Evolutionary conservation across 2,888 invertebrate genomes (phyloP).

Genomic region (Acrocyrtus sp.): DNA sequence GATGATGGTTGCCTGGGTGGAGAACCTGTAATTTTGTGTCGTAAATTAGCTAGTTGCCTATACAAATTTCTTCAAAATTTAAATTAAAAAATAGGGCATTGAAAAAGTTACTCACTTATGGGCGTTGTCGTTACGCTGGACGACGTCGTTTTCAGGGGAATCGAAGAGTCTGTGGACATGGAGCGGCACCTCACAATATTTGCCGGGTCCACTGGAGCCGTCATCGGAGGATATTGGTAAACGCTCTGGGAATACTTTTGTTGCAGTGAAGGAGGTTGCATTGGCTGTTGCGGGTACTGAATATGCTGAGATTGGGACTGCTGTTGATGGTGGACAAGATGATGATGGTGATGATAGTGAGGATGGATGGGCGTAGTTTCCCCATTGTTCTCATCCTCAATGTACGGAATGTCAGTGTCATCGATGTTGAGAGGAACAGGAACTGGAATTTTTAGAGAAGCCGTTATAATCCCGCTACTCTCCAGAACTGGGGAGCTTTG

Average conservation of each 20-base stretch:
- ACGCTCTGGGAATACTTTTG: not conserved
- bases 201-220: too few species aligned
- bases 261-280: conserved; percentile 7
- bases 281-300: conserved; percentile 6
- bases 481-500: conserved; percentile 64
- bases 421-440: conserved; percentile 71
- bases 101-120: conserved; percentile 39
- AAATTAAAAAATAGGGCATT: not conserved
- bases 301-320: conserved; percentile 30
- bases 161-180: conserved; percentile 54
- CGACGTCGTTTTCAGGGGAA: conserved; percentile 42
- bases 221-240: too few species aligned
- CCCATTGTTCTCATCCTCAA: conserved; percentile 69
- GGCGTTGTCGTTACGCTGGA: conserved; percentile 50
- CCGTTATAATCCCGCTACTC: conserved; percentile 75
- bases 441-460: conserved; percentile 81
- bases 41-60: too few species aligned
- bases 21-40: too few species aligned
- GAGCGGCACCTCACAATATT: conserved; percentile 45
- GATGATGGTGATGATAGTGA: conserved; percentile 27
- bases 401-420: conserved; percentile 76
- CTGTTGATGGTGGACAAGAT: conserved; percentile 32
- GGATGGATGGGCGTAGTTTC: conserved; percentile 5
- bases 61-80: too few species aligned
- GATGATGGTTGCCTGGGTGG: conserved; percentile 55